Percentiles rank a stretch among this genome's conserved stretches.
These are phyloP conservation scores for Carapus acus DNA, from an alignment of 2,797 vertebrate genomes.

Conservation along the genomic window DNA sequence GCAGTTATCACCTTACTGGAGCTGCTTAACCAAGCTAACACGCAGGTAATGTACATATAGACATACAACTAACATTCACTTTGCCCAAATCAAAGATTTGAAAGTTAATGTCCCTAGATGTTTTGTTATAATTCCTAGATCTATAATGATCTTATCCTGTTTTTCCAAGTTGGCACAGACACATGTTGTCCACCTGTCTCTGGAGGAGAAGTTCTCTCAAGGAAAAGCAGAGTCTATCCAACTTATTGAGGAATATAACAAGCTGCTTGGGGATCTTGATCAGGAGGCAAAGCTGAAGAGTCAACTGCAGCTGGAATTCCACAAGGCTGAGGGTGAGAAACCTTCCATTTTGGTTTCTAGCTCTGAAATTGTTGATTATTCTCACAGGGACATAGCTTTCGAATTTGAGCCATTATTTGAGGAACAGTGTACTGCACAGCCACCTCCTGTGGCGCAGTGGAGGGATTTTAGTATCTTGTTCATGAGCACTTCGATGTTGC, in stretches of 20 bases:
- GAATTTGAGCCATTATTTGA: no score
- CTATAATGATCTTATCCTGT: neutral
- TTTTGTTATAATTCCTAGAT: no score
- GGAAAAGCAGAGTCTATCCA: conserved; percentile 73
- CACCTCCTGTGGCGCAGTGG: no score
- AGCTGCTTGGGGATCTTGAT: conserved; percentile 77
- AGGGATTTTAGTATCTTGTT: no score
- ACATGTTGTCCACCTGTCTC: conserved; percentile 68
- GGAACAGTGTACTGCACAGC: no score
- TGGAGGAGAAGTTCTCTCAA: conserved; percentile 80
- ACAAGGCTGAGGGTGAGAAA: conserved; percentile 86
- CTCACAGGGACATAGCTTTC: no score
- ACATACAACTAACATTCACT: neutral
- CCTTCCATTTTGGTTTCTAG: no score
- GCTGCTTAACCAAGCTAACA: conserved; percentile 80
- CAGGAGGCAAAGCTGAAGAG: conserved; percentile 77
- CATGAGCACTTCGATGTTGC: no score
- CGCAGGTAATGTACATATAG: conserved; percentile 71
- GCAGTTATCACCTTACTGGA: conserved; percentile 85
- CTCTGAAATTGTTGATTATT: no score
- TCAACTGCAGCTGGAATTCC: conserved; percentile 80
- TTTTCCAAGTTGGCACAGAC: conserved; percentile 80
- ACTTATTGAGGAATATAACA: conserved; percentile 77
- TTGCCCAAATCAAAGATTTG: no score
- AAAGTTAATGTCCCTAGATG: no score